A percentile compares a stretch with the other conserved stretches of the same genome.
Conservation (phyloP, 1,140 invertebrate species). For the Bombus confusus region DNA sequence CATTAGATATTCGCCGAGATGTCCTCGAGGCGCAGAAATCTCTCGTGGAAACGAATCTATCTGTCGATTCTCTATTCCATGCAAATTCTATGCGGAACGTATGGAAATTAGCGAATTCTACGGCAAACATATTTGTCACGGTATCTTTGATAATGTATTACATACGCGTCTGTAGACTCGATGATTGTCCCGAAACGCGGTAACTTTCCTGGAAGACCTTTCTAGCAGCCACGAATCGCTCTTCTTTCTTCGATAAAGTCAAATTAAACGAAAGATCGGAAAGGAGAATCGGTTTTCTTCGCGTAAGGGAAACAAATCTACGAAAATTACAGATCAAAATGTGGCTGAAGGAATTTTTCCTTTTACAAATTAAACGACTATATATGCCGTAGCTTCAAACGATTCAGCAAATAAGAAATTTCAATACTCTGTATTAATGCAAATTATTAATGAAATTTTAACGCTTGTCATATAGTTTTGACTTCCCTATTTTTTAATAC, state of each 20-base stretch:
- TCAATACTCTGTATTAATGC: too few relatives aligned
- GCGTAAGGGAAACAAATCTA: too few relatives aligned
- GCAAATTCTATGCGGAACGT: conserved; percentile 29
- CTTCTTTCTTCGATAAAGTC: not conserved
- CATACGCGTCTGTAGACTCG: not conserved
- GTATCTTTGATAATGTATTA: conserved; percentile 7
- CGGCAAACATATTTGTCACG: conserved; percentile 28
- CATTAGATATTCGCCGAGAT: conserved; percentile 2
- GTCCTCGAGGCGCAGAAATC: not conserved
- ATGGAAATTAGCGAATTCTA: not conserved
- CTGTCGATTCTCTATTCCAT: conserved; percentile 32
- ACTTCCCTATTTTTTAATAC: not conserved
- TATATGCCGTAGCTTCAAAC: too few relatives aligned
- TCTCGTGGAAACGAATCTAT: conserved; percentile 24
- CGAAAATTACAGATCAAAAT: too few relatives aligned
- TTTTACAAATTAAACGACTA: too few relatives aligned
- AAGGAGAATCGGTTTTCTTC: not conserved
- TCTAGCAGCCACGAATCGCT: not conserved
- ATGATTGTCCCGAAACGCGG: not conserved
- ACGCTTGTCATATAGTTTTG: too few relatives aligned
- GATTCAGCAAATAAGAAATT: too few relatives aligned
- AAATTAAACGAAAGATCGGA: not conserved
- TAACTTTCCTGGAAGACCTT: not conserved
- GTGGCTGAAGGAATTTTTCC: too few relatives aligned
- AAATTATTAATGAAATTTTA: too few relatives aligned